These are phyloP conservation scores for Harpagus bidentatus DNA, from an alignment of 2,113 vertebrate species.

Conservation along the genomic window DNA sequence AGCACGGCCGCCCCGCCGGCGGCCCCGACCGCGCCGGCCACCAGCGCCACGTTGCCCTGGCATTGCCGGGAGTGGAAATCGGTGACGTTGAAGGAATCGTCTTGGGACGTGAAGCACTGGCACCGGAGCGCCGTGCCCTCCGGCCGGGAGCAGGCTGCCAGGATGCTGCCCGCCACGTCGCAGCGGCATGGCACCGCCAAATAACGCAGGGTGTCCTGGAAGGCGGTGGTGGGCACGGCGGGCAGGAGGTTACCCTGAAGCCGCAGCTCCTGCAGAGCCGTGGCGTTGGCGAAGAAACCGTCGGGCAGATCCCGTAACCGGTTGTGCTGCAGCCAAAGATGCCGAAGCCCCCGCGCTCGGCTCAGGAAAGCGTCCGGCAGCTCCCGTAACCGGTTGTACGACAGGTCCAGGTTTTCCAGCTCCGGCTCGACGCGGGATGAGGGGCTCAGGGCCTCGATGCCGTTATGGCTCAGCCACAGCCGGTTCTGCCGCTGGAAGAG, in stretches of 20 bases:
- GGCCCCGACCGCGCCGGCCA: background rate
- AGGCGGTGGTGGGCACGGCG: background rate
- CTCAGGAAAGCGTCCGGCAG: background rate
- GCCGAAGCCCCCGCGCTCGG: rapidly evolving
- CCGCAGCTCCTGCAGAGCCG: background rate
- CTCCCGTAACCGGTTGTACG: background rate
- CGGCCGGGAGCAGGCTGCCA: rapidly evolving
- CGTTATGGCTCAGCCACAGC: background rate
- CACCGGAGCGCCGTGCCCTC: rapidly evolving
- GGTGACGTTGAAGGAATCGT: rapidly evolving
- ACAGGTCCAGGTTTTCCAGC: conserved; percentile 17
- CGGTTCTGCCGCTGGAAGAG: rapidly evolving
- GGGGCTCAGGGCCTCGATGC: background rate
- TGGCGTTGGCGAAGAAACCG: background rate
- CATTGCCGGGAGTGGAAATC: background rate
- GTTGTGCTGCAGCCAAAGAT: background rate
- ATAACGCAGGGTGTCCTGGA: background rate
- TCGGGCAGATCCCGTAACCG: background rate
- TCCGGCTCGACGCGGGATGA: rapidly evolving
- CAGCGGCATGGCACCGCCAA: conserved; percentile 37
- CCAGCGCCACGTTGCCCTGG: rapidly evolving
- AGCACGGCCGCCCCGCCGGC: rapidly evolving
- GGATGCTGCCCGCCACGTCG: background rate
- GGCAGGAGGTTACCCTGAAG: background rate
- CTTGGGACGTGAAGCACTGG: rapidly evolving